phyloP scores from a whole-genome alignment of 2,797 vertebrate genomes.

The Hippopotamyrus pictus region DNA sequence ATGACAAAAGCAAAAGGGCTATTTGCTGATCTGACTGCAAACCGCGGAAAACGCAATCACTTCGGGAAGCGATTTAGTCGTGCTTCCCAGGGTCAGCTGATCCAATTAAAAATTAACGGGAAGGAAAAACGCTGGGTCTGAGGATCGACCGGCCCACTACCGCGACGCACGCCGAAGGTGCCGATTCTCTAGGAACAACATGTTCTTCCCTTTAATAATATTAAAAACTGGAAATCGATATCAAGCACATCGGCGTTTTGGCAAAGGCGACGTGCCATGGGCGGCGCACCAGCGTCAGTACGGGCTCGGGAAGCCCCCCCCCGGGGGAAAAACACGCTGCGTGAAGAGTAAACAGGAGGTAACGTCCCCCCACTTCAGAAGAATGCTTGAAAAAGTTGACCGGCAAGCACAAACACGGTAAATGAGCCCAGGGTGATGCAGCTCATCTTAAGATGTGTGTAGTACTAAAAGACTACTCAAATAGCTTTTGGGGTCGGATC shows the following conservation, averaged over 20 bases:
- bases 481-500: neutral
- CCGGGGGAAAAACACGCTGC: neutral
- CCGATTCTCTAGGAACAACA: slow-evolving; percentile 14
- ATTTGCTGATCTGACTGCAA: slow-evolving; percentile 25
- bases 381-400: neutral
- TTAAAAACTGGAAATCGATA: neutral
- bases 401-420: neutral
- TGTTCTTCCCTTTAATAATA: neutral
- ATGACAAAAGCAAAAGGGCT: neutral
- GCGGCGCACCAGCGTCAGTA: neutral
- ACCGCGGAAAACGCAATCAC: slow-evolving; percentile 43
- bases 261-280: neutral
- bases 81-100: slow-evolving; percentile 33
- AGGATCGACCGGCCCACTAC: neutral
- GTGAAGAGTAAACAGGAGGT: neutral
- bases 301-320: neutral
- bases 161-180: neutral
- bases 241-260: neutral
- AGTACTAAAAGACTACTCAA: neutral
- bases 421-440: neutral
- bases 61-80: slow-evolving; percentile 39
- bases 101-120: slow-evolving; percentile 41
- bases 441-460: neutral
- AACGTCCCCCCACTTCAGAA: neutral
- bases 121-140: slow-evolving; percentile 8